Evolutionary conservation across 37 sponge, comb jelly and placozoan species (phyloP), one percentile per base, ranked within the genome.

Genomic region (Spongilla lacustris): DNA sequence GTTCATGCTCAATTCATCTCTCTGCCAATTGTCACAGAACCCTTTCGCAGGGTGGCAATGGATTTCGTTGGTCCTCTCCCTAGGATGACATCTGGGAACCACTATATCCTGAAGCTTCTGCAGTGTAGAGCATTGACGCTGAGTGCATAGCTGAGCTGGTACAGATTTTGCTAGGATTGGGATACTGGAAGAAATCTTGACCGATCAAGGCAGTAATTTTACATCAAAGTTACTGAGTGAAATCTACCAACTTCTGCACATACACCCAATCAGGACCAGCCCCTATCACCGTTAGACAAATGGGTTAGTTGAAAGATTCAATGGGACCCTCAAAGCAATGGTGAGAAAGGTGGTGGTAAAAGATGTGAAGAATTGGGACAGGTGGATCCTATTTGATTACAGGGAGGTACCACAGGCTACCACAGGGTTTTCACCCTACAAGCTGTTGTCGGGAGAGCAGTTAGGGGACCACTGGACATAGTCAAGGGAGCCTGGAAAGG

Each of bases 281-380:
- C 80, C 87, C 11, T 86, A 86, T 71, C 87, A 86, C 27, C 87
- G 58, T 31, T 75, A 87, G 69, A 86, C 86, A 49, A 68, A 86
- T 22, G 86, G 86, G 38, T n/a, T n/a, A n/a, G n/a, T 84, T 22
- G 78, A 85, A 46, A 77, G 86, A 77, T 85, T 80, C 66, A 85
- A 85, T 50, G 26, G 66, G 27, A 84, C 85, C 2, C 10, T 81
- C 6, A 84, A 84, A 32, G n/a, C n/a, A n/a, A n/a, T n/a, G n/a
- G n/a, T n/a, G n/a, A n/a, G n/a, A n/a, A n/a, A n/a, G n/a, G n/a
- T n/a, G n/a, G n/a, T n/a, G n/a, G n/a, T n/a, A n/a, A n/a, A n/a
- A n/a, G n/a, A n/a, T n/a, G n/a, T n/a, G n/a, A n/a, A n/a, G n/a
- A n/a, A n/a, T n/a, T n/a, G n/a, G n/a, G n/a, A n/a, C n/a, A n/a